Percentiles rank a stretch among this genome's conserved stretches.
These are phyloP conservation scores for Zaprionus ghesquierei DNA, from an alignment of 1,140 invertebrate genomes.

Conservation along the genomic window DNA sequence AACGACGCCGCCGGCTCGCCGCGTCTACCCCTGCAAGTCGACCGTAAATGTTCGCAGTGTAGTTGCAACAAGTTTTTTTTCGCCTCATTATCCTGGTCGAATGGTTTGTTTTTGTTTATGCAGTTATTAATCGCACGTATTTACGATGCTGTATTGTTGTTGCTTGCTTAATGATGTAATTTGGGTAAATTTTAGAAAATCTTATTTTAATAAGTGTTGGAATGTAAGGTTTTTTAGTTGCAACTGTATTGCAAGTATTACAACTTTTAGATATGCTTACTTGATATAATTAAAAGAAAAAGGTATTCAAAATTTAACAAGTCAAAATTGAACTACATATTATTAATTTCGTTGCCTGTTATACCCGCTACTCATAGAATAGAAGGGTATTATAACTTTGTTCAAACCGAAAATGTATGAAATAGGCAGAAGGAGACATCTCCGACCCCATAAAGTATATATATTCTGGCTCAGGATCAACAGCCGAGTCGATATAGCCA, in stretches of 20 bases:
- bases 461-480: too few species aligned
- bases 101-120: neutral
- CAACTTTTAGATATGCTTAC: neutral
- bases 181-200: neutral
- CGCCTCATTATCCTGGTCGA: slow-evolving; percentile 46
- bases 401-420: too few species aligned
- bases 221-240: neutral
- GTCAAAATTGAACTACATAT: too few species aligned
- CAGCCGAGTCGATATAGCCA: too few species aligned
- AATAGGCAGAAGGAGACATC: too few species aligned
- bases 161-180: slow-evolving; percentile 16
- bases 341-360: too few species aligned
- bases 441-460: too few species aligned
- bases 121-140: slow-evolving; percentile 38
- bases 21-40: neutral
- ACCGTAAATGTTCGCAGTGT: neutral
- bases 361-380: too few species aligned
- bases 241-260: neutral
- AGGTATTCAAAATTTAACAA: too few species aligned
- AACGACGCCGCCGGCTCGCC: neutral
- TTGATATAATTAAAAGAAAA: neutral
- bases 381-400: too few species aligned
- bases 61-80: slow-evolving; percentile 44
- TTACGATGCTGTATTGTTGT: slow-evolving; percentile 28
- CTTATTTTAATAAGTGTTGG: neutral